phyloP scores from a whole-genome alignment of 2,888 invertebrate genomes.

The Tenthredo notha region DNA sequence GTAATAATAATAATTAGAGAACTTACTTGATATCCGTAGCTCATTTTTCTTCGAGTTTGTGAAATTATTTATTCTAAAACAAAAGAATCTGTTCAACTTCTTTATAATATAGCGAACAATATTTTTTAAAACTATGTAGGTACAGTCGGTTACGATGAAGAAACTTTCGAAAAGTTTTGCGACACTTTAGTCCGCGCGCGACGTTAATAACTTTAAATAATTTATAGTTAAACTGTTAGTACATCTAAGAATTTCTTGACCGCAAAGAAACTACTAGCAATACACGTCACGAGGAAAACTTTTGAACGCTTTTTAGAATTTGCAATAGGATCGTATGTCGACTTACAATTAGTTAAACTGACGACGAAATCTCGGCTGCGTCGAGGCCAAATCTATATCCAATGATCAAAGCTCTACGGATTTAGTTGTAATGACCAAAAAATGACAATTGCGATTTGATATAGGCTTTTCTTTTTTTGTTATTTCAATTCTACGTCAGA shows the following conservation, averaged over 20 bases:
- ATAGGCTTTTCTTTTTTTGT: background rate
- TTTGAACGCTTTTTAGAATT: background rate
- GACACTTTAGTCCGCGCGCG: background rate
- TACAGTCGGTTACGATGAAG: background rate
- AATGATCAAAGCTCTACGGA: background rate
- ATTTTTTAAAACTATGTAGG: background rate
- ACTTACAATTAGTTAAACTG: background rate
- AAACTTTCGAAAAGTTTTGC: background rate
- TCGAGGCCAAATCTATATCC: background rate
- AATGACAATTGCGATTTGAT: background rate
- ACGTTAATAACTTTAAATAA: background rate
- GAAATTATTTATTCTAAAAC: background rate
- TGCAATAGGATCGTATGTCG: background rate
- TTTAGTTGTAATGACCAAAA: background rate
- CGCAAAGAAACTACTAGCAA: background rate
- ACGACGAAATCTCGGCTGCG: background rate
- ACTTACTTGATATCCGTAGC: slow-evolving; percentile 44
- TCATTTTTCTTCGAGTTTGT: background rate
- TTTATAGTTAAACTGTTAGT: background rate
- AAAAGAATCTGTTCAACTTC: background rate
- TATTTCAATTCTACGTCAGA: background rate
- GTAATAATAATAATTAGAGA: background rate
- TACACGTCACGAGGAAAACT: background rate
- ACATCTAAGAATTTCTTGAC: background rate
- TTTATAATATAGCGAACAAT: background rate